Conservation (phyloP, 92 coral and sea anemone genomes). For the Plumapathes pennacea region DNA sequence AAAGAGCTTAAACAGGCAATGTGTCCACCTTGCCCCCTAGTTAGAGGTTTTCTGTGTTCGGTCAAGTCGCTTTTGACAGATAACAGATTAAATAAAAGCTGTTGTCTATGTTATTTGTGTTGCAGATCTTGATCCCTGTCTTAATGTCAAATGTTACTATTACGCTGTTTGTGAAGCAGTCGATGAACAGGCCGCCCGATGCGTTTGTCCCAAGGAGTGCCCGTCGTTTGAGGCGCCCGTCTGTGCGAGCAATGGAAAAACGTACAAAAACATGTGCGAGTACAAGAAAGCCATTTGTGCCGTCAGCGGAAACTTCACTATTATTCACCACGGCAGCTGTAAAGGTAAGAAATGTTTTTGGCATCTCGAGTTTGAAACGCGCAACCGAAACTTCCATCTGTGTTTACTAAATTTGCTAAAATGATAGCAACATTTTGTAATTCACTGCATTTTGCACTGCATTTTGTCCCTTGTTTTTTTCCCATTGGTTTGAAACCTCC, state of each 20-base stretch:
- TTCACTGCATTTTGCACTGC: too few species aligned
- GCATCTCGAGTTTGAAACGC: background rate
- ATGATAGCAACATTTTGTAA: too few species aligned
- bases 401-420: too few species aligned
- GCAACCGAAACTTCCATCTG: too few species aligned
- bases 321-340: slow-evolving; percentile 58
- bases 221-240: slow-evolving; percentile 27
- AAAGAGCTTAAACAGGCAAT: too few species aligned
- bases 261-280: slow-evolving; percentile 48
- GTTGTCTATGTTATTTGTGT: background rate
- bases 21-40: too few species aligned
- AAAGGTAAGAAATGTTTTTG: slow-evolving; percentile 32
- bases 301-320: slow-evolving; percentile 4
- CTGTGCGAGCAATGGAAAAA: slow-evolving; percentile 46
- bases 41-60: too few species aligned
- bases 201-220: slow-evolving; percentile 39
- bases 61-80: too few species aligned
- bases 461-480: too few species aligned
- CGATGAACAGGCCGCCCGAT: slow-evolving; percentile 21
- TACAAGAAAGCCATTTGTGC: slow-evolving; percentile 41
- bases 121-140: slow-evolving; percentile 72
- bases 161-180: slow-evolving; percentile 35
- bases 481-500: too few species aligned
- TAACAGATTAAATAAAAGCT: too few species aligned
- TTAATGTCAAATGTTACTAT: slow-evolving; percentile 24